Evolutionary conservation across 1,140 invertebrate genomes (phyloP), one percentile per base, ranked within the genome.

Genomic region (Heliconius hermathena): DNA sequence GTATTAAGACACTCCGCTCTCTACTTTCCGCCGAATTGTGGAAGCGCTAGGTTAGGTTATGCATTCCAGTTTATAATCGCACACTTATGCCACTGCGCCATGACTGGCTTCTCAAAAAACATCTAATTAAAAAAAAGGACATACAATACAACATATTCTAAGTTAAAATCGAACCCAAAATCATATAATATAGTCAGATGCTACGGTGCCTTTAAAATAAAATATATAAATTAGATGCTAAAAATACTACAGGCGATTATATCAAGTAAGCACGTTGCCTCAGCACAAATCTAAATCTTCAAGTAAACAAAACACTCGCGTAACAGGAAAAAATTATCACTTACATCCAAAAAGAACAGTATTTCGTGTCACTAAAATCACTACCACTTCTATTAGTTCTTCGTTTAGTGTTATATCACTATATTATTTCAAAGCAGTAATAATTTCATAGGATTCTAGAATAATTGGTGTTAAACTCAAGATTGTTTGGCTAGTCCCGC

Each of bases 401-500:
- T 36, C 33, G 33, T 57, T 57, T 57, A 66, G 60, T 66, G 60
- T 22, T 29, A 29, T 66, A 66, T 66, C 60, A 66, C 60, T 18
- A 29, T 29, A 29, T 22, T 16, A 13, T 13, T 29, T 5, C 11
- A 13, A 66, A 29, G 0, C 22, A 29, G 0, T 66, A 29, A 66
- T 66, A 13, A 66, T 66, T 29, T 66, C 11, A 66, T 29, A 29
- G 22, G 26, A 16, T 66, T 66, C 60, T 66, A 66, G 60, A 66
- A 66, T 66, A 66, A 66, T 26, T 66, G 11, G 26, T 29, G 9
- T 4, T 66, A 66, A 13, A 52, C 3, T 75, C 5, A 75, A 75
- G 78, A 71, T 79, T 75, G 71, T 79, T 73, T 71, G 29, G 66
- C 78, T 33, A 71, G 26, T 49, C 60, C 38, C 57, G 73, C 36